Evolutionary conservation across 2,888 invertebrate genomes (phyloP).

Genomic region (Philereme transversata): DNA sequence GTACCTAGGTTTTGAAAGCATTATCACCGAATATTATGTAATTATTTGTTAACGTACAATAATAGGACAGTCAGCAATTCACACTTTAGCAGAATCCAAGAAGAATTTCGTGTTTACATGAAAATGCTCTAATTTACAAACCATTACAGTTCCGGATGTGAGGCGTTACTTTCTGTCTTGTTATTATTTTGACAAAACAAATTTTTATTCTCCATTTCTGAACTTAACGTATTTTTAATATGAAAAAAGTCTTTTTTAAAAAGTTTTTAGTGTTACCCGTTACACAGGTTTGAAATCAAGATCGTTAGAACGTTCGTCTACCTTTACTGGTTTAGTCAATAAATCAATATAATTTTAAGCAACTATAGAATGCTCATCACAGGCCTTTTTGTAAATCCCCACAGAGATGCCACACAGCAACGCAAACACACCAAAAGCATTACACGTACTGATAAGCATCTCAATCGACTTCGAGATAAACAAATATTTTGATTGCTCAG

Average conservation of each 20-base stretch:
- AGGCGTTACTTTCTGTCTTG: not conserved
- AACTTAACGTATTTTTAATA: too few species aligned
- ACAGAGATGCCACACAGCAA: slow-evolving; percentile 29
- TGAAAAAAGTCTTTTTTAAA: too few species aligned
- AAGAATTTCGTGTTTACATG: not conserved
- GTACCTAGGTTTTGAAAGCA: too few species aligned
- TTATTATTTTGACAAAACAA: not conserved
- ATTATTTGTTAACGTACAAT: not conserved
- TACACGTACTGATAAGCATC: slow-evolving; percentile 67
- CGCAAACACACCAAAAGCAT: slow-evolving; percentile 56
- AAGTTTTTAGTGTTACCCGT: too few species aligned
- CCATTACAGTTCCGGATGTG: not conserved
- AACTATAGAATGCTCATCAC: slow-evolving; percentile 1
- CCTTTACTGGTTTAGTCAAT: too few species aligned
- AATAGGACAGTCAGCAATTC: not conserved
- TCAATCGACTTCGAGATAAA: slow-evolving; percentile 58
- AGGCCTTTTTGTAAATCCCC: slow-evolving; percentile 22
- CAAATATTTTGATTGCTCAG: slow-evolving; percentile 73
- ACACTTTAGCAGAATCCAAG: not conserved
- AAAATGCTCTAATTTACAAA: not conserved
- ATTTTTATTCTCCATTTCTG: too few species aligned
- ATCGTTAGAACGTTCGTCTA: too few species aligned
- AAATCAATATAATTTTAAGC: too few species aligned
- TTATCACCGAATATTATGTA: not conserved
- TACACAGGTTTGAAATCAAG: too few species aligned